Evolutionary conservation across 2,888 invertebrate genomes (phyloP), one percentile per base, ranked within the genome.

Genomic region (Thymelicus lineola): DNA sequence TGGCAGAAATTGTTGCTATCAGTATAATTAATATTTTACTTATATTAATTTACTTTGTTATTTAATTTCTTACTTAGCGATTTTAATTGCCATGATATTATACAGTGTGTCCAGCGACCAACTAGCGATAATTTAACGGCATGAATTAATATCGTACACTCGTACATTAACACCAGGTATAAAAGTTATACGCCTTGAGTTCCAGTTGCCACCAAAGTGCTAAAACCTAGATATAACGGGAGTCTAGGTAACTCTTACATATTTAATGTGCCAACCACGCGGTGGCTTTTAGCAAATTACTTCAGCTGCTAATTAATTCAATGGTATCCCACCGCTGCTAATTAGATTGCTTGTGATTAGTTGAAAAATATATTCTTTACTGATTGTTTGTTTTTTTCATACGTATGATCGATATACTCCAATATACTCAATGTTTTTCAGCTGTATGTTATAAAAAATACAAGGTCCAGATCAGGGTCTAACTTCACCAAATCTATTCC

Each of bases 251-350:
- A 57, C 55, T 48, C 61, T 66, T 75, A 72, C 72, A 75, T 75
- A 74, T 74, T 74, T 75, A 59, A 75, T 57, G 36, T 20, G 63
- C n/a, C 14, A 15, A 48, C 71, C 17, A 61, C 71, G 53, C 64
- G 66, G 59, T 35, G 64, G 75, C 75, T 73, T 71, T 73, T 74
- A 73, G 73, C 65, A 70, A 73, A 75, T 75, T 73, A 73, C 72
- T 71, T 58, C 53, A 38, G 55, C 55, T 62, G 14, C 59, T 72
- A 65, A 72, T 67, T 69, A 65, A 73, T 71, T 73, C 66, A 68
- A 58, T 42, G 48, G 38, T 68, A 70, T 61, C 50, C 57, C 72
- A 42, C 48, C 69, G 38, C 17, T 28, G 6, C 14, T 57, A 57
- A 57, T 57, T 57, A 57, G 35, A 57, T 57, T 57, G 36, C 57